Evolutionary conservation across 2,797 vertebrate species (phyloP).

Genomic region (Buphagus erythrorhynchus): DNA sequence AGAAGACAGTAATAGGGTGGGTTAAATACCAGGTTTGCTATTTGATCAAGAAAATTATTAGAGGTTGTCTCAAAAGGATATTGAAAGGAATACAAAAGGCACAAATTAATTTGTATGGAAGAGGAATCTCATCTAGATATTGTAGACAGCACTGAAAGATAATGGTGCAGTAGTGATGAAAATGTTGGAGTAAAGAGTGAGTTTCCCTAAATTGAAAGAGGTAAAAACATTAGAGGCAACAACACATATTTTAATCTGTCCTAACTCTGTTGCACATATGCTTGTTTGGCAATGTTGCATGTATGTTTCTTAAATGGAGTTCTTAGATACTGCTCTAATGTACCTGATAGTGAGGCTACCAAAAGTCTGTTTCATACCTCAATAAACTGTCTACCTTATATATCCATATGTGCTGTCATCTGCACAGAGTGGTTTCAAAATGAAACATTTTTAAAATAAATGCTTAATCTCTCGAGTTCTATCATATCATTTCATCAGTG

Average conservation of each 20-base stretch:
- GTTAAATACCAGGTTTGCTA: background rate
- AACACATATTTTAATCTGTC: background rate
- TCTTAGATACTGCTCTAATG: background rate
- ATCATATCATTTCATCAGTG: background rate
- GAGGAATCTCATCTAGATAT: background rate
- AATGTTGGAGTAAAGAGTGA: background rate
- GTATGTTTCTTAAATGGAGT: background rate
- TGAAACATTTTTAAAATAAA: background rate
- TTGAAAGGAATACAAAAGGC: background rate
- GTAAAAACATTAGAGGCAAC: background rate
- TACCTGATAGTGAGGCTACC: background rate
- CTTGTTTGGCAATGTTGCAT: background rate
- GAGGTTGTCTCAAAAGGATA: background rate
- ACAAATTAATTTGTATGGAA: background rate
- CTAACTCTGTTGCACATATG: background rate
- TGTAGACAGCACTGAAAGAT: background rate
- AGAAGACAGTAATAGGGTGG: background rate
- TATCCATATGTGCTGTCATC: background rate
- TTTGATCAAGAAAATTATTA: background rate
- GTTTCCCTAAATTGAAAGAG: background rate
- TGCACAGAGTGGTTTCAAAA: background rate
- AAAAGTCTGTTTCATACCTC: background rate
- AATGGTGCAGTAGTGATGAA: background rate
- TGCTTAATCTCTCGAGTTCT: background rate
- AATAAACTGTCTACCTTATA: background rate